Conservation (phyloP, 2,888 invertebrate species). For the Diploptera punctata region DNA sequence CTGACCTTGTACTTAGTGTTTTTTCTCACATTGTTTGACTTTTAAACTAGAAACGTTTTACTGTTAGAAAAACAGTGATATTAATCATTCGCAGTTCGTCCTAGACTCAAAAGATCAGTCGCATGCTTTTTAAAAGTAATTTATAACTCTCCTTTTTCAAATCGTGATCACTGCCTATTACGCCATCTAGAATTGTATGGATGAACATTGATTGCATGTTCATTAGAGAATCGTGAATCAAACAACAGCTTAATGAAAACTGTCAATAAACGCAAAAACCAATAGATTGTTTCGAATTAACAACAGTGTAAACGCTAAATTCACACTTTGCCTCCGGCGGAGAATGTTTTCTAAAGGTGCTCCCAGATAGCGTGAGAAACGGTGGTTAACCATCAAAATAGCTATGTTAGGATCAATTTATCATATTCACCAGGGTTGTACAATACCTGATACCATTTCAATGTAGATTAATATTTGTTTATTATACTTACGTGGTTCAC, state of each 20-base stretch:
- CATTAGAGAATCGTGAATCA: constrained; percentile 5
- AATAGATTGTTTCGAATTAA: neutral
- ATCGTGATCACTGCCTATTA: no score
- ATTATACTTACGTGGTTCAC: no score
- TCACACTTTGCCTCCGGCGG: neutral
- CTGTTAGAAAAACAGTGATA: no score
- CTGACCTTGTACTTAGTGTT: no score
- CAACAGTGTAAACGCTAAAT: neutral
- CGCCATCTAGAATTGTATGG: neutral
- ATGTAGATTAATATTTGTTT: no score
- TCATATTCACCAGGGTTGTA: neutral
- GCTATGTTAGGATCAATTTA: neutral
- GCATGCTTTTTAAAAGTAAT: no score
- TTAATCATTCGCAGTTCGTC: no score
- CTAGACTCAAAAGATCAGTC: no score
- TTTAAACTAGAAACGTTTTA: no score
- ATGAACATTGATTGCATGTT: neutral
- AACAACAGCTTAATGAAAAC: neutral
- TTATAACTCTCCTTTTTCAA: no score
- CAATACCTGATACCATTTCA: no score
- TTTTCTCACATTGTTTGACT: no score
- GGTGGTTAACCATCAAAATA: neutral
- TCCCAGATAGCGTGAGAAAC: neutral
- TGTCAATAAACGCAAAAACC: constrained; percentile 1
- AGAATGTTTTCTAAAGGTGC: neutral